Base-by-base conservation (phyloP, 2,797 vertebrate species). In the Sylvia borin region DNA sequence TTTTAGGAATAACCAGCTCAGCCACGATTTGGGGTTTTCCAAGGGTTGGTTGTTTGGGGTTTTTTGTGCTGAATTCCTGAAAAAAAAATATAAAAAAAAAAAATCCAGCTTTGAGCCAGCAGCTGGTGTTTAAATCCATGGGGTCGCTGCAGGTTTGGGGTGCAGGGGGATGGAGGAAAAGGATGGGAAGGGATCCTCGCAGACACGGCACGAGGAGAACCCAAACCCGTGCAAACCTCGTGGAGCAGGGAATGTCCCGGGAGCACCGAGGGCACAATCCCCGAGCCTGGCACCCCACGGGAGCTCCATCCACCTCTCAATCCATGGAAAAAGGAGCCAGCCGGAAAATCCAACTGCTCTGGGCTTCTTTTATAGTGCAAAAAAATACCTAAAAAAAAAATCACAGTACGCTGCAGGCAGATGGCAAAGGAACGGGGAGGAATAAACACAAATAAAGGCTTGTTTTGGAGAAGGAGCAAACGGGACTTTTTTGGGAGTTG, bases 251-350 rank as follows among this genome's bases (percentile, higher is more conserved):
- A 70, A 32, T 26, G 24, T 34, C 34, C 65, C 14, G 29, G 38
- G 34, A 61, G 47, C 36, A 3, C 5, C 5, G 0, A 2, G 26
- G 42, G 78, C 45, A 55, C n/a, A 10, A 29, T 16, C 29, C 72
- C 78, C 0, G 0, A 47, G 7, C 6, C 4, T 9, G 1, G 21
- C 10, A 5, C 27, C 5, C 4, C 58, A 16, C 6, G 0, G 76
- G 26, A 61, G 66, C 85, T 83, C 31, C 53, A 75, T 71, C 82
- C 79, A 66, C 13, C 64, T n/a, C 31, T 4, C 10, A 34, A 3
- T 38, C 54, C 90, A 5, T 36, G 67, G 85, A 71, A 85, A 85
- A 87, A 89, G 83, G 72, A 88, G 13, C 75, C 54, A 24, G 70
- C 75, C n/a, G 55, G 85, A 92, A 94, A 96, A 92, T 15, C 45